A percentile compares a stretch with the other conserved stretches of the same genome.
Conservation (phyloP, 1,140 invertebrate species). For the Caenorhabditis elegans region WBcel235 BX284605.5:13765001-13765500, state of each 20-base stretch:
- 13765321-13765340: not conserved
- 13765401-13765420: conserved; percentile 22
- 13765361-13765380: conserved; percentile 7
- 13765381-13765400: conserved; percentile 5
- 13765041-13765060: too few species aligned
- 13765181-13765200: too few species aligned
- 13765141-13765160: too few species aligned
- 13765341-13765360: not conserved
- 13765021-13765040: too few species aligned
- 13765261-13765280: not conserved
- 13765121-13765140: too few species aligned
- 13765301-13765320: not conserved
- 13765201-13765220: too few species aligned
- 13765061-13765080: too few species aligned
- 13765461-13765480: conserved; percentile 35
- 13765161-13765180: too few species aligned
- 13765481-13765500: not conserved
- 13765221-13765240: not conserved
- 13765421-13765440: conserved; percentile 22
- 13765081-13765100: not conserved
- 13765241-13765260: not conserved
- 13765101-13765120: too few species aligned
- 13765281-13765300: not conserved
- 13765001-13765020: too few species aligned
- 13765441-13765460: not conserved